phyloP scores from a whole-genome alignment of 1,140 invertebrate species.

The Ptiloglossa arizonensis region DNA sequence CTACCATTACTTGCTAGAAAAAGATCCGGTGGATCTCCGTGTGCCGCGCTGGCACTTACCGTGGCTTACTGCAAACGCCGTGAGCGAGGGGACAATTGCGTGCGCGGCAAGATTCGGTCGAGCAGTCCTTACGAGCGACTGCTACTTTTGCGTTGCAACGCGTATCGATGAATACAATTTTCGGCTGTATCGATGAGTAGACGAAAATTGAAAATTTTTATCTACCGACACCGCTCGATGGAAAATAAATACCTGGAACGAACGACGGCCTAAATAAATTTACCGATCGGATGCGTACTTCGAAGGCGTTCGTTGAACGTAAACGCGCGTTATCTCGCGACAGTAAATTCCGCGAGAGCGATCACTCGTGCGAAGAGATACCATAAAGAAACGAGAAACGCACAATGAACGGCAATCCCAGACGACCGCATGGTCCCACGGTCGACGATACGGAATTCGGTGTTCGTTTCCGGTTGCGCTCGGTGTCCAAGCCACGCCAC shows the following conservation, averaged over 20 bases:
- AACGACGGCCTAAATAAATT: neutral
- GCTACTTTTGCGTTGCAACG: too few species aligned
- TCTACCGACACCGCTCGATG: neutral
- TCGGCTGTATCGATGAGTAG: neutral
- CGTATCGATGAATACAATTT: neutral
- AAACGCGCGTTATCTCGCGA: neutral
- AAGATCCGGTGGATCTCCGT: neutral
- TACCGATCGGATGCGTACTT: neutral
- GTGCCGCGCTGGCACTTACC: conserved; percentile 32
- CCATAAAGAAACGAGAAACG: neutral
- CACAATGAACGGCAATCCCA: conserved; percentile 18
- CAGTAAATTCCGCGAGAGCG: neutral
- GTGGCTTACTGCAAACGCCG: neutral
- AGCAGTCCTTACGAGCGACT: too few species aligned
- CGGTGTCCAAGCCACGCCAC: conserved; percentile 33
- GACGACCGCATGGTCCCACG: conserved; percentile 2
- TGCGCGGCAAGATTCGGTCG: neutral
- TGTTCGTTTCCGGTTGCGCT: conserved; percentile 21
- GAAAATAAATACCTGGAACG: neutral
- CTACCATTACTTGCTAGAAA: neutral
- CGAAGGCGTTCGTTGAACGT: neutral
- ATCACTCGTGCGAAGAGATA: neutral
- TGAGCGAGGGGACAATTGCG: neutral
- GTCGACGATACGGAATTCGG: neutral
- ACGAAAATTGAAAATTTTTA: neutral